These are phyloP conservation scores for Abscondita cerata DNA, from an alignment of 2,888 invertebrate species.

Conservation along the genomic window DNA sequence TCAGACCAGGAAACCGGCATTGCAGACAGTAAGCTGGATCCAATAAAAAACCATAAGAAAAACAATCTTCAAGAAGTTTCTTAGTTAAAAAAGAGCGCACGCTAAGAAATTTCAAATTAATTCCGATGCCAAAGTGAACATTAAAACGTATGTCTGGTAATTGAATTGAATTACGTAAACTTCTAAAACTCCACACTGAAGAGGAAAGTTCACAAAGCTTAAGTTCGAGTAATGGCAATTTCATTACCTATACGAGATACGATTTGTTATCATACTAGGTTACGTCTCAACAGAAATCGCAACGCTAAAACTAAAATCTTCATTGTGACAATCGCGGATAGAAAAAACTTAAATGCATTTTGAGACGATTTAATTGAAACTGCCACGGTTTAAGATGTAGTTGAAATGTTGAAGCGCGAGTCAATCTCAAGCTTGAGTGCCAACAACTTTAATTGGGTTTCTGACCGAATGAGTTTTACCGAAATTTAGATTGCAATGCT, in stretches of 20 bases:
- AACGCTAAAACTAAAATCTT: too few relatives aligned
- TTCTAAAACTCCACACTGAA: not conserved
- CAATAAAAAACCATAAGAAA: too few relatives aligned
- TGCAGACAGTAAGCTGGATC: too few relatives aligned
- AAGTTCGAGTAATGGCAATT: not conserved
- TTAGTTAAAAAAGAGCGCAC: too few relatives aligned
- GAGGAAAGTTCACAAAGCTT: constrained; percentile 1
- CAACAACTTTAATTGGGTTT: constrained; percentile 37
- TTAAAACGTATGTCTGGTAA: not conserved
- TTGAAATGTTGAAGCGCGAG: constrained; percentile 15
- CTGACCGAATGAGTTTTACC: constrained; percentile 26
- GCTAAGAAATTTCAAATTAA: constrained; percentile 3
- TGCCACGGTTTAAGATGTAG: constrained; percentile 16
- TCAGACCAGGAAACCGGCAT: too few relatives aligned
- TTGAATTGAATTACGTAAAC: constrained; percentile 3
- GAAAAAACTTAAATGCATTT: too few relatives aligned
- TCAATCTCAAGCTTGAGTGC: constrained; percentile 23
- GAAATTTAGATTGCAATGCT: constrained; percentile 26
- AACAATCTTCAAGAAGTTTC: too few relatives aligned
- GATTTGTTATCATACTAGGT: too few relatives aligned
- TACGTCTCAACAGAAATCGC: too few relatives aligned
- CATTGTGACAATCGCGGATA: too few relatives aligned
- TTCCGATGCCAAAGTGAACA: not conserved
- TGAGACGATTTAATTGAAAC: constrained; percentile 22
- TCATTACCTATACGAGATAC: constrained; percentile 4